phyloP scores from a whole-genome alignment of 2,113 vertebrate genomes.

The Bubo bubo region DNA sequence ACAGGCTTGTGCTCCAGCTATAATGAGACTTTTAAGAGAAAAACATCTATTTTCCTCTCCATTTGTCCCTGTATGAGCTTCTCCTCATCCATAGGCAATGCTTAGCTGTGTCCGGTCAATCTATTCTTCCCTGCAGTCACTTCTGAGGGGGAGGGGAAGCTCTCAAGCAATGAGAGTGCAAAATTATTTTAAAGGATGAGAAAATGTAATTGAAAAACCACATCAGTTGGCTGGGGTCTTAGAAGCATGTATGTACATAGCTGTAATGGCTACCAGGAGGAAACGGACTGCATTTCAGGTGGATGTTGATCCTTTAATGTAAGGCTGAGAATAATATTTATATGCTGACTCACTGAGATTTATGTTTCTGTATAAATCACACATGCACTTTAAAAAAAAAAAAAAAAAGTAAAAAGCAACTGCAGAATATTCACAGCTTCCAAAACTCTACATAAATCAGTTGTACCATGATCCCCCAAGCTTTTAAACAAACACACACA shows the following conservation, averaged over 20 bases:
- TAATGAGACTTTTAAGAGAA: not conserved
- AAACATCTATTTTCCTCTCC: not conserved
- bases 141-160: not conserved
- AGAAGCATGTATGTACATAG: constrained; percentile 17
- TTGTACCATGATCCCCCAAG: constrained; percentile 18
- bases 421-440: constrained; percentile 39
- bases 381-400: constrained; percentile 50
- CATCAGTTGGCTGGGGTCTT: constrained; percentile 32
- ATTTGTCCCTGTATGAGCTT: not conserved
- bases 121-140: not conserved
- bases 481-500: constrained; percentile 38
- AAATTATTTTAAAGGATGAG: constrained; percentile 35
- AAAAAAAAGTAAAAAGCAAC: not conserved
- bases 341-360: constrained; percentile 64
- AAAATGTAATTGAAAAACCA: constrained; percentile 60
- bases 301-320: constrained; percentile 36
- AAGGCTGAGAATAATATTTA: constrained; percentile 57
- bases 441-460: constrained; percentile 68
- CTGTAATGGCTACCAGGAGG: constrained; percentile 25
- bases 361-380: constrained; percentile 70
- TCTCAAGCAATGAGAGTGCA: not conserved
- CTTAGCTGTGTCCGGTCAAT: not conserved
- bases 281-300: constrained; percentile 53
- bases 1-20: not conserved
- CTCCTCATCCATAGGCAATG: not conserved